A percentile compares a stretch with the other conserved stretches of the same genome.
Evolutionary conservation across 2,113 vertebrate species (phyloP).

Genomic region (Panthera tigris): DNA sequence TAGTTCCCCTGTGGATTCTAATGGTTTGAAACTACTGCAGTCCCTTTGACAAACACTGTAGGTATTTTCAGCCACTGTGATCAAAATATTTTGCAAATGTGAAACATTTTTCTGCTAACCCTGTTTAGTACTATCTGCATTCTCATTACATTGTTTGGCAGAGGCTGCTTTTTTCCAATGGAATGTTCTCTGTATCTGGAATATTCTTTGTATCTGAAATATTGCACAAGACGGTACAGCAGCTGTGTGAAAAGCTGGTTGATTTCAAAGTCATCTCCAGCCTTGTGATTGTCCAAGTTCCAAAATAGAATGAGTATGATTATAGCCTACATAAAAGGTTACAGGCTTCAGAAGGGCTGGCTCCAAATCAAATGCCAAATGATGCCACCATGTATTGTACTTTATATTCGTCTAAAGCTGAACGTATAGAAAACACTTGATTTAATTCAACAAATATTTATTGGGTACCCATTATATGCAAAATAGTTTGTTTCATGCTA

Average conservation of each 20-base stretch:
- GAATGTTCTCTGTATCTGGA: not conserved
- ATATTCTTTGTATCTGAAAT: slow-evolving; percentile 40
- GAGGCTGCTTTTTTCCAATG: not conserved
- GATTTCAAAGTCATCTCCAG: slow-evolving; percentile 60
- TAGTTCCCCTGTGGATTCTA: not conserved
- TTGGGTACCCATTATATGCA: not conserved
- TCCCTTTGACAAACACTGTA: slow-evolving; percentile 30
- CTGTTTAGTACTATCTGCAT: slow-evolving; percentile 1
- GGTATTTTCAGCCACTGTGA: not conserved
- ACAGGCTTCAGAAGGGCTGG: not conserved
- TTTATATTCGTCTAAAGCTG: slow-evolving; percentile 4
- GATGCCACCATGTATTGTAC: not conserved
- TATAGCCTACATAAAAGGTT: slow-evolving; percentile 56
- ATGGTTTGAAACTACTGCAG: not conserved
- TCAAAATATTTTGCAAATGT: slow-evolving; percentile 58
- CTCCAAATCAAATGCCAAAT: slow-evolving; percentile 21
- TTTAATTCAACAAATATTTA: slow-evolving; percentile 52
- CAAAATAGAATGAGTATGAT: slow-evolving; percentile 52
- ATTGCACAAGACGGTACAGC: not conserved
- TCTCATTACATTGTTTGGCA: slow-evolving; percentile 11
- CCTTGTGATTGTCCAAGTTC: slow-evolving; percentile 35
- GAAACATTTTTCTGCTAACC: slow-evolving; percentile 14
- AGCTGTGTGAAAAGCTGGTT: slow-evolving; percentile 58
- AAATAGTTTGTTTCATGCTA: slow-evolving; percentile 38
- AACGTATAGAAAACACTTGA: slow-evolving; percentile 15